These are phyloP conservation scores for Origma solitaria DNA, from an alignment of 2,113 vertebrate genomes.

Conservation along the genomic window DNA sequence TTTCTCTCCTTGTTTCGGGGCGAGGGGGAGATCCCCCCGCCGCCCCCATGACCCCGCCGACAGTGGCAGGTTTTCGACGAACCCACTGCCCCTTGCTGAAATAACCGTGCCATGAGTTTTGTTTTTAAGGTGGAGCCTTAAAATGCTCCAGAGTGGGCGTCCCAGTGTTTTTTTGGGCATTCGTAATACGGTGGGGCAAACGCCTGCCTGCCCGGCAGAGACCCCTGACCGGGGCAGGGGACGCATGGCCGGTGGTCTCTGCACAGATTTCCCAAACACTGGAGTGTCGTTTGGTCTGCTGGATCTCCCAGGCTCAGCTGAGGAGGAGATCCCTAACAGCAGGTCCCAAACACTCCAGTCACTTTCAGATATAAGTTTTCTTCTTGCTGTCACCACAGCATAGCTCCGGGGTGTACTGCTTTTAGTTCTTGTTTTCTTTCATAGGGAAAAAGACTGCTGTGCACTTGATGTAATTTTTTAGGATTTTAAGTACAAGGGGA, in stretches of 20 bases:
- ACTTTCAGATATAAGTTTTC: background rate
- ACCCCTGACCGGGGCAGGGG: background rate
- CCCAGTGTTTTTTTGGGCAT: background rate
- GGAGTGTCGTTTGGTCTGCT: background rate
- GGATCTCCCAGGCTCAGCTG: background rate
- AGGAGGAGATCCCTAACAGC: background rate
- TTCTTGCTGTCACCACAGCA: background rate
- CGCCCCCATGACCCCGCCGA: background rate
- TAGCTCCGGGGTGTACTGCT: background rate
- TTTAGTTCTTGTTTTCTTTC: background rate
- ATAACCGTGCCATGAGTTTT: background rate
- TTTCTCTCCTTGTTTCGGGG: background rate
- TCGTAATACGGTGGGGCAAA: background rate
- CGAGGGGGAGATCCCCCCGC: fast-evolving
- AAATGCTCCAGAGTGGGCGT: background rate
- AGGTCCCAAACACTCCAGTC: fast-evolving
- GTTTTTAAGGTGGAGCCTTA: background rate
- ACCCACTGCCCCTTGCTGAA: background rate
- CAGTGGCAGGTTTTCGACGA: background rate
- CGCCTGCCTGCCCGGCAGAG: background rate
- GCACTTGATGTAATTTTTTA: background rate
- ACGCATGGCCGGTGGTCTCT: fast-evolving
- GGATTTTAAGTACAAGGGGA: background rate
- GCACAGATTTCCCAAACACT: background rate
- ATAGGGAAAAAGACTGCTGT: background rate